phyloP scores from a whole-genome alignment of 2,888 invertebrate genomes.

The Synergus itoensis region DNA sequence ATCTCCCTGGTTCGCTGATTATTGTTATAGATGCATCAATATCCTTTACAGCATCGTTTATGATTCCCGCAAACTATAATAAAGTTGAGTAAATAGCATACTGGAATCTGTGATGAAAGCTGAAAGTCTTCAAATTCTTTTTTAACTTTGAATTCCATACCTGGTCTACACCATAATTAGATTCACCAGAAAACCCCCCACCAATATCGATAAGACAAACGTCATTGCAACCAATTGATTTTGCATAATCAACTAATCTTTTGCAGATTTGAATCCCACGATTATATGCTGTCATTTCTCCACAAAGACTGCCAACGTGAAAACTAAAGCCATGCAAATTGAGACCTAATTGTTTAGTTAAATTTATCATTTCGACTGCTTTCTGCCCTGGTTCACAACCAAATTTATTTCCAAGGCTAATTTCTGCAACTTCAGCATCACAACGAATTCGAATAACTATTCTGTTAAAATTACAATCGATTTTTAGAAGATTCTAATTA shows the following conservation, averaged over 20 bases:
- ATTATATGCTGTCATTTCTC: constrained; percentile 78
- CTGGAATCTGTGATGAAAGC: neutral
- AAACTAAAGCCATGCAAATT: constrained; percentile 72
- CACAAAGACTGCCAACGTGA: constrained; percentile 70
- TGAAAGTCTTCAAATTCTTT: neutral
- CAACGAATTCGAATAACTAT: constrained; percentile 68
- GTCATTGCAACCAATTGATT: constrained; percentile 79
- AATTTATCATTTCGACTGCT: constrained; percentile 63
- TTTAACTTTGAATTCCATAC: constrained; percentile 61
- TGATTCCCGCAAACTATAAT: constrained; percentile 72
- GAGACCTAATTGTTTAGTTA: constrained; percentile 65
- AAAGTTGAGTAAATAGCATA: neutral
- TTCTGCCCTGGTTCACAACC: constrained; percentile 69
- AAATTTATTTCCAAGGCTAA: constrained; percentile 66
- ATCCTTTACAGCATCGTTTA: constrained; percentile 80
- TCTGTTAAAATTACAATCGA: constrained; percentile 51
- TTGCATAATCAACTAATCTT: constrained; percentile 79
- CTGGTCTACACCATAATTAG: constrained; percentile 76
- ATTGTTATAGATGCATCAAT: constrained; percentile 72
- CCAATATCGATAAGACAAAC: constrained; percentile 81
- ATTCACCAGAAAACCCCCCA: constrained; percentile 81
- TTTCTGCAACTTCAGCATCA: constrained; percentile 58
- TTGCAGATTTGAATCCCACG: constrained; percentile 79
- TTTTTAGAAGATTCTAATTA: neutral
- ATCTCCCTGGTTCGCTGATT: constrained; percentile 83